Evolutionary conservation across 2,113 vertebrate species (phyloP), one percentile per base, ranked within the genome.

Genomic region (Dicaeum eximium): DNA sequence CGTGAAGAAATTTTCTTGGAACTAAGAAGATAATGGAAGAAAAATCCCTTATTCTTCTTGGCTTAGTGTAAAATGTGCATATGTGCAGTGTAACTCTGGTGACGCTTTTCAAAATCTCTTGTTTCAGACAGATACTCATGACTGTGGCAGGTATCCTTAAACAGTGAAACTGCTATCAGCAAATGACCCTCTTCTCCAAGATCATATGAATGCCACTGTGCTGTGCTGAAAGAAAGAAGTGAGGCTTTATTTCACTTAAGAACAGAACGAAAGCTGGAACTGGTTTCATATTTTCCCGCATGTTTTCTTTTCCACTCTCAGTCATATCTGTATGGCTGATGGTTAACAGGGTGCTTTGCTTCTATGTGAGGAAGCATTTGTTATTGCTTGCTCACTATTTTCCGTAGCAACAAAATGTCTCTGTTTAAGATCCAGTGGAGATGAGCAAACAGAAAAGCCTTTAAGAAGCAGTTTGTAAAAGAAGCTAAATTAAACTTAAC

Each of bases 381-480:
- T 96, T 94, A 88, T 75, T 85, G 85, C 91, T 91, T 91, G 65
- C 60, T 86, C 77, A 20, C 65, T 91, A 56, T 88, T 96, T 82
- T 81, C 92, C 91, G 30, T 95, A 95, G 95, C 89, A 97, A 97
- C 94, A 85, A 27, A 69, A 27, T 73, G 90, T 94, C 81, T 94
- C 93, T 96, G 83, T 87, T 93, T 93, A 94, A 93, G 88, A 97
- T 95, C 95, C 83, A 85, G 57, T 5, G 54, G 73, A 91, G 92
- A 91, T 87, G 91, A 93, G 62, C 93, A 96, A 96, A 93, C 80
- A 95, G 77, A 94, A 93, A 93, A 92, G 50, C 56, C 88, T 91
- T 89, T 91, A 89, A 84, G 69, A 79, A 88, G 45, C 11, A 74
- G n/a, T 65, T 87, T 53, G 50, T 65, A 58, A 65, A 86, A 81